Base-by-base conservation (phyloP, 2,113 vertebrate species). In the Pandion haliaetus region DNA sequence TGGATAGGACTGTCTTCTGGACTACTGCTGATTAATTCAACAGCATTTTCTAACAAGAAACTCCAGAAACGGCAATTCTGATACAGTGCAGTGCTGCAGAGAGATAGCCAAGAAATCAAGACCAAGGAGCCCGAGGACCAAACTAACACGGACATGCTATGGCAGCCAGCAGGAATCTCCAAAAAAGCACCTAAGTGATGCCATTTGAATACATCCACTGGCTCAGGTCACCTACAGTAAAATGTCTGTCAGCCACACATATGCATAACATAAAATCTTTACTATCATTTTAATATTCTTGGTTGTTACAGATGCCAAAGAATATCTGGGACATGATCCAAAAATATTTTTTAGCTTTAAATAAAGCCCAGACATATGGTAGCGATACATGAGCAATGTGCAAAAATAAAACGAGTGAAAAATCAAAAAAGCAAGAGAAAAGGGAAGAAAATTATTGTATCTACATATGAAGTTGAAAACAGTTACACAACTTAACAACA, bases 321-420 rank as follows among this genome's bases (percentile, higher is more conserved):
- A 55, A 49, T 87, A 95, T 82, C 77, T 97, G 73, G 83, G 91
- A 91, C 69, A 29, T 8, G 11, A 91, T 82, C 84, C 95, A 95
- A 86, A 93, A 73, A 54, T 91, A 77, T 10, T 95, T 91, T 86
- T 88, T 70, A 61, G 32, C 74, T 90, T 94, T 82, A 93, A 92
- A 82, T 90, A 88, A 95, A 91, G 47, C 62, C 65, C 63, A 80
- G 84, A 65, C 89, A 93, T 91, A 93, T 91, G 89, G 88, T 34
- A 95, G 71, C 0, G 0, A 85, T 88, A 54, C n/a, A 70, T 8
- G 31, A 0, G 0, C n/a, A 87, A 55, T 0, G 0, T 63, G 50
- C 50, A 54, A 73, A 80, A 91, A 2, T 57, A 72, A 90, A 96
- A 44, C 16, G 36, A 91, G 62, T 8, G 65, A 74, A 87, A 83